These are phyloP conservation scores for Stomatorhinus ivindoensis DNA, from an alignment of 2,113 vertebrate species.

Conservation along the genomic window DNA sequence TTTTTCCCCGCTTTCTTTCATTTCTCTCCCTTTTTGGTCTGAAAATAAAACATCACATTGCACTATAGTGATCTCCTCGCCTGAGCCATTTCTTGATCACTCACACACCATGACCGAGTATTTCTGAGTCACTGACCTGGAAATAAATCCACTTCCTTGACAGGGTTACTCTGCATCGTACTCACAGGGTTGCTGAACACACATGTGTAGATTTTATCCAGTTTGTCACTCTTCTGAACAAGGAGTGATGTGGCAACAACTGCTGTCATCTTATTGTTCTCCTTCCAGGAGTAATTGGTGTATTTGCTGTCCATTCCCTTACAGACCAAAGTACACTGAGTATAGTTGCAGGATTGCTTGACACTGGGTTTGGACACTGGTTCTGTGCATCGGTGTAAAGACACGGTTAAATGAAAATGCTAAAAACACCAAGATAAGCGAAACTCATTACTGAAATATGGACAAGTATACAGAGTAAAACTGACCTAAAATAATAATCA, in stretches of 20 bases:
- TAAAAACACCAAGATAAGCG: not conserved
- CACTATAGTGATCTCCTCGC: too few relatives aligned
- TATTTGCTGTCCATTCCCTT: not conserved
- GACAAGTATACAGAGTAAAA: too few relatives aligned
- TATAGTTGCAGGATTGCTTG: accelerated
- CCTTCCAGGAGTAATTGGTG: not conserved
- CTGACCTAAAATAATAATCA: too few relatives aligned
- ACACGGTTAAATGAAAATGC: not conserved
- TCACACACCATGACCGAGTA: not conserved
- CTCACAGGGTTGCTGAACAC: not conserved
- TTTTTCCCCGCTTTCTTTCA: too few relatives aligned
- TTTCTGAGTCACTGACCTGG: not conserved
- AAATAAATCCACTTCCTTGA: not conserved
- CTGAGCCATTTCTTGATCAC: too few relatives aligned
- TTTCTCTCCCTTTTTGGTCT: too few relatives aligned
- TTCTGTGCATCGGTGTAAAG: not conserved
- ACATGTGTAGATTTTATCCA: not conserved
- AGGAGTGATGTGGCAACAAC: not conserved
- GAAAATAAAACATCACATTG: too few relatives aligned
- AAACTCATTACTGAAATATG: not conserved
- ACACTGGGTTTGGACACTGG: not conserved
- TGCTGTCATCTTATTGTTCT: not conserved
- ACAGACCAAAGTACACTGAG: not conserved
- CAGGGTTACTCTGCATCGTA: not conserved
- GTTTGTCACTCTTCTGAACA: not conserved